A percentile compares a stretch with the other conserved stretches of the same genome.
phyloP scores from a whole-genome alignment of 2,888 invertebrate genomes.

The Limnephilus lunatus region DNA sequence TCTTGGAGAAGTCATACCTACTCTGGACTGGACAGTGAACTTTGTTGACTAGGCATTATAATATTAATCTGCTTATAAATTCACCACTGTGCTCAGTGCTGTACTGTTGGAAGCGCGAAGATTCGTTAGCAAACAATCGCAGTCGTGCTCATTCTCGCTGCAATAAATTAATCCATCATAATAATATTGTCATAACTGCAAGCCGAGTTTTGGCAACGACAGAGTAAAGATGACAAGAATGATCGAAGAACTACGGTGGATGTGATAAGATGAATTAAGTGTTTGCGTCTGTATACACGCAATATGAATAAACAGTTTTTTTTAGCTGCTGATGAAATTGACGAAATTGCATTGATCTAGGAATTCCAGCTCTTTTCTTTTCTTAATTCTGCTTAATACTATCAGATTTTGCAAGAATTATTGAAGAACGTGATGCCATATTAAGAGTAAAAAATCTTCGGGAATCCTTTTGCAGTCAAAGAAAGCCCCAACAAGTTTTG shows the following conservation, averaged over 20 bases:
- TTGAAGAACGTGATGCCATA: too few relatives aligned
- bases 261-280: not conserved
- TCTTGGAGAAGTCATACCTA: not conserved
- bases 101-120: not conserved
- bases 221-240: not conserved
- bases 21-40: not conserved
- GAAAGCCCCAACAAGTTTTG: not conserved
- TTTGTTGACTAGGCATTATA: not conserved
- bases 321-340: not conserved
- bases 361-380: too few relatives aligned
- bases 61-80: not conserved
- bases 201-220: constrained; percentile 39
- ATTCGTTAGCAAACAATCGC: not conserved
- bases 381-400: too few relatives aligned
- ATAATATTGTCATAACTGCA: not conserved
- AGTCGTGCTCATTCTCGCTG: not conserved
- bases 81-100: not conserved
- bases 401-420: too few relatives aligned
- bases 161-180: constrained; percentile 35
- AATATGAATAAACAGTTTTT: too few relatives aligned
- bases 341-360: too few relatives aligned
- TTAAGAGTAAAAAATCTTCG: not conserved
- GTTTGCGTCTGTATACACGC: too few relatives aligned
- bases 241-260: not conserved
- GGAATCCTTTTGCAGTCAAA: not conserved